Conservation (phyloP, 2,888 invertebrate genomes). For the Dolomedes plantarius region DNA sequence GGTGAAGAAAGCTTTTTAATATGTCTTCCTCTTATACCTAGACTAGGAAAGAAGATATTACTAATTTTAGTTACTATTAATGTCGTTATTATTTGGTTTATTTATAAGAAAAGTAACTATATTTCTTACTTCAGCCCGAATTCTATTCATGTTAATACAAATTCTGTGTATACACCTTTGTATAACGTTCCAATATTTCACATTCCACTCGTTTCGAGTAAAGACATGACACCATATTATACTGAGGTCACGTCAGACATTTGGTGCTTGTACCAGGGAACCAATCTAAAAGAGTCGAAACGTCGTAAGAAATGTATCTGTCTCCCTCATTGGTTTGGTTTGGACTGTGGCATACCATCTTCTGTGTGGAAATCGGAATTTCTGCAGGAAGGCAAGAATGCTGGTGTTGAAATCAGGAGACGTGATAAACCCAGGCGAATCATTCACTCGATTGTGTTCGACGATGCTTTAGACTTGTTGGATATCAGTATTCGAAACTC, state of each 20-base stretch:
- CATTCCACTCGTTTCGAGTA: slow-evolving; percentile 45
- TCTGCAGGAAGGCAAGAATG: slow-evolving; percentile 50
- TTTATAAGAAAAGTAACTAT: slow-evolving; percentile 29
- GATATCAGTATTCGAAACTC: slow-evolving; percentile 42
- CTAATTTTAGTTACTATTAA: slow-evolving; percentile 34
- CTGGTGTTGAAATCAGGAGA: slow-evolving; percentile 45
- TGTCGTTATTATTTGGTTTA: slow-evolving; percentile 35
- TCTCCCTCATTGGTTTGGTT: slow-evolving; percentile 55
- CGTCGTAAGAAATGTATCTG: slow-evolving; percentile 48
- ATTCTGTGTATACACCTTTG: slow-evolving; percentile 17
- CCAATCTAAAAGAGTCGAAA: slow-evolving; percentile 36
- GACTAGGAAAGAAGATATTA: slow-evolving; percentile 44
- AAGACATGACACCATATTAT: slow-evolving; percentile 61
- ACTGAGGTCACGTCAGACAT: slow-evolving; percentile 32
- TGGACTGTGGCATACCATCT: slow-evolving; percentile 70
- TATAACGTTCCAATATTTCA: slow-evolving; percentile 56
- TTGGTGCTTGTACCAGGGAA: slow-evolving; percentile 56
- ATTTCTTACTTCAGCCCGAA: background rate
- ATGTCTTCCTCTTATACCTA: slow-evolving; percentile 15
- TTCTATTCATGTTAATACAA: background rate
- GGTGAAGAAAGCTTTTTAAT: slow-evolving; percentile 37
- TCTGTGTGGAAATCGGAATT: slow-evolving; percentile 67
- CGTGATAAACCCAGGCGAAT: slow-evolving; percentile 60
- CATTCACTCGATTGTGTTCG: slow-evolving; percentile 47
- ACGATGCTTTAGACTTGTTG: slow-evolving; percentile 42